Evolutionary conservation across 1,140 invertebrate species (phyloP).

Genomic region (Campoletis sonorensis): DNA sequence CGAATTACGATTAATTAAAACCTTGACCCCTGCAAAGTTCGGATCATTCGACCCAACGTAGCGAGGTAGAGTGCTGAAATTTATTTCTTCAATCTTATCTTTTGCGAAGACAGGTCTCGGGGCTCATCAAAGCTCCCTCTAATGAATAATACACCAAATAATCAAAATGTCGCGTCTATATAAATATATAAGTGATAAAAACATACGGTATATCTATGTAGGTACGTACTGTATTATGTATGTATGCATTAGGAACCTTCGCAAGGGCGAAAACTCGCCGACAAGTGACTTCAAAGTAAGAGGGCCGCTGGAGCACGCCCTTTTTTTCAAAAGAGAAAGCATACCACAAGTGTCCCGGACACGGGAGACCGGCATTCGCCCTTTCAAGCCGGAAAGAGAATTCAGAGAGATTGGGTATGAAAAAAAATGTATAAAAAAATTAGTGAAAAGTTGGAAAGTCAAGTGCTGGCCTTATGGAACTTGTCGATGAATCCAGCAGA

Average conservation of each 20-base stretch:
- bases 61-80: too few species aligned
- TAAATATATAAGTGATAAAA: too few species aligned
- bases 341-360: constrained; percentile 1
- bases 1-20: too few species aligned
- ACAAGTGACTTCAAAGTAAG: constrained; percentile 51
- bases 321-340: constrained; percentile 22
- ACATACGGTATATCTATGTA: too few species aligned
- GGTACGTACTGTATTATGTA: background rate
- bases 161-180: too few species aligned
- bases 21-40: too few species aligned
- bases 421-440: constrained; percentile 19
- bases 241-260: background rate
- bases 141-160: too few species aligned
- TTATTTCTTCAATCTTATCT: too few species aligned
- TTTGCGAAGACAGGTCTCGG: too few species aligned
- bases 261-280: constrained; percentile 31
- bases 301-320: constrained; percentile 33
- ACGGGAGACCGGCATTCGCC: background rate
- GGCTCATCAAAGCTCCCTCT: too few species aligned
- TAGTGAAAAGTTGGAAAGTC: constrained; percentile 42
- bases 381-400: constrained; percentile 31
- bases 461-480: constrained; percentile 48
- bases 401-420: background rate
- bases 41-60: too few species aligned
- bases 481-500: constrained; percentile 40